Base-by-base conservation (phyloP, 2,888 invertebrate species). In the Apodemia mormo region DNA sequence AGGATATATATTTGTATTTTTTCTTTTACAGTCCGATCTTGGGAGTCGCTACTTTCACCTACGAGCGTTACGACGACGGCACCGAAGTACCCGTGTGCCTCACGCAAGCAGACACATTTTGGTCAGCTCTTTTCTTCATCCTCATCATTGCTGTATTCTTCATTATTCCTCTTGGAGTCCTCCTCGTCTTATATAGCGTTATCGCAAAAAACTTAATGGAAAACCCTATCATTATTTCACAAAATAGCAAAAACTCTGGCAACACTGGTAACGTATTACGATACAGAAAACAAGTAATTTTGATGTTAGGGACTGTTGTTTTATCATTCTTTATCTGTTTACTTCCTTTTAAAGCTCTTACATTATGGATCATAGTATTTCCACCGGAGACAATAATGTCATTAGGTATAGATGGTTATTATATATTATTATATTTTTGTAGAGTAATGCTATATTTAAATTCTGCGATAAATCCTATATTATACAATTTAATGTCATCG, bases 401-500 rank as follows among this genome's bases (percentile, higher is more conserved):
- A 66, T 93, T 97, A 80, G 97, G 97, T 72, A 92, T 97, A 81
- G 97, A 97, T 77, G 95, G 95, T 69, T 98, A 97, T 87, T 97
- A 96, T 88, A 96, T 96, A 84, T 92, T 98, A 73, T 92, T 98
- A 74, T 97, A 97, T 87, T 96, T 97, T 88, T 96, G 96, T 82
- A 95, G 98, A 76, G 96, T 97, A 69, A 97, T 98, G 96, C 92
- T 97, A 76, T 97, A 98, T 89, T 94, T 98, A 69, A 98, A 98
- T 88, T 98, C 98, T 66, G 98, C 98, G 12, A 95, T 98, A 70
- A 98, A 98, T 93, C 98, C 98, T 12, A 97, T 98, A 80, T 91
- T 98, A 68, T 98, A 98, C 89, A 98, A 98, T 85, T 94, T 98
- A 70, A 97, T 98, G 96, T 97, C 97, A 71, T 97, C 97, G 1